Conservation (phyloP, 1,140 invertebrate species). For the Chironomus tepperi region DNA sequence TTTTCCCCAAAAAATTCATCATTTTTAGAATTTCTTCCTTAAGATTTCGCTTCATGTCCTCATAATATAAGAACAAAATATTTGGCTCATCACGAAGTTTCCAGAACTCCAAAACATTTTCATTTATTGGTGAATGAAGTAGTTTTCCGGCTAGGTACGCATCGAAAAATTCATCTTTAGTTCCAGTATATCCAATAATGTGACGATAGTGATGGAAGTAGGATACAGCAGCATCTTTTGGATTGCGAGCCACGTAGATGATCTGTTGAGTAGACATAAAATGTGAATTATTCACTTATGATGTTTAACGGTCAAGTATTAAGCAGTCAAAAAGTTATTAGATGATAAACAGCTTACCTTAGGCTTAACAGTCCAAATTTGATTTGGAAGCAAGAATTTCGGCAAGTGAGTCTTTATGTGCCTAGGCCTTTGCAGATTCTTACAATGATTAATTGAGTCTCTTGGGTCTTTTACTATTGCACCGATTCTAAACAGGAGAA, state of each 20-base stretch:
- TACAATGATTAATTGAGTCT: slow-evolving; percentile 29
- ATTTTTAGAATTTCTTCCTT: slow-evolving; percentile 47
- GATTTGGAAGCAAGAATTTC: slow-evolving; percentile 46
- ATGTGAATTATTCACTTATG: too few relatives aligned
- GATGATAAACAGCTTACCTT: slow-evolving; percentile 49
- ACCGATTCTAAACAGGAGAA: neutral
- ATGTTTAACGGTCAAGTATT: too few relatives aligned
- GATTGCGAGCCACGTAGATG: slow-evolving; percentile 69
- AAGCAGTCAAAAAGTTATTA: too few relatives aligned
- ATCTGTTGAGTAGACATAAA: slow-evolving; percentile 36
- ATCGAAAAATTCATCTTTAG: neutral
- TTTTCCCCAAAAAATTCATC: slow-evolving; percentile 48
- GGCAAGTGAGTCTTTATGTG: slow-evolving; percentile 58
- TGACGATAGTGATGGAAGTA: slow-evolving; percentile 65
- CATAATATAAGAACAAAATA: slow-evolving; percentile 46
- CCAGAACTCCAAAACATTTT: slow-evolving; percentile 45
- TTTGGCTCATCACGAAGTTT: slow-evolving; percentile 40
- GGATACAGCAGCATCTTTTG: slow-evolving; percentile 73
- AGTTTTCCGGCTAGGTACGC: slow-evolving; percentile 29
- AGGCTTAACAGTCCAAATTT: slow-evolving; percentile 39
- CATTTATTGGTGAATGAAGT: slow-evolving; percentile 44
- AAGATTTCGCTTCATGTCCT: slow-evolving; percentile 48
- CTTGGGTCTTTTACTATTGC: neutral
- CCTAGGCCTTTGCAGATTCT: slow-evolving; percentile 42
- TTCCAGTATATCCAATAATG: slow-evolving; percentile 35